Base-by-base conservation (phyloP, 37 sponge, comb jelly and placozoan genomes). In the Dysidea cf. avara region DNA sequence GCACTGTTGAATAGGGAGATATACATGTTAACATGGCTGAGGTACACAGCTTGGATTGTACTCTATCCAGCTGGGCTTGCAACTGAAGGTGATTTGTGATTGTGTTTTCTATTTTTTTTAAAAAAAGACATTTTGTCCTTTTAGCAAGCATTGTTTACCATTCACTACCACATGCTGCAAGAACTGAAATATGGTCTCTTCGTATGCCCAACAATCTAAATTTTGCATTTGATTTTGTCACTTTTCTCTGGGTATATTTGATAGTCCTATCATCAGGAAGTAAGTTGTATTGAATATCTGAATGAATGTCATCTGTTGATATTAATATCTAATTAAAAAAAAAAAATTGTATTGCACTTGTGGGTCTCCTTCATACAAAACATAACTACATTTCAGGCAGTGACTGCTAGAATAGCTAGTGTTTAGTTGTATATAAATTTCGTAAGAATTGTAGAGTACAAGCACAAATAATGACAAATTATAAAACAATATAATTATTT, bases 21-120 rank as follows among this genome's bases (percentile, higher is more conserved):
- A n/a, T 58, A 74, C 2, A 24, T 62, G 16, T 64, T 96, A 49
- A 87, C 87, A 0, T 96, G 97, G 97, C 49, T 92, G 49, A 53
- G 97, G 11, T 96, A 96, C 83, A 81, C 84, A 20, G 90, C 76
- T 0, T 96, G 97, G 97, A 92, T 96, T 20, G 87, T 86, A 25
- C 82, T 96, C 49, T 96, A 96, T 60, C 97, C 97, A 9, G 0
- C 86, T 13, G 97, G 97, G 14, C 70, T 92, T 63, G 64, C 84
- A 20, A 78, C 74, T 74, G 97, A 96, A 89, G 87, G 95, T 90
- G 49, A 32, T 52, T 30, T 0, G 21, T 1, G 7, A 9, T 17
- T 24, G 30, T 18, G 46, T 20, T 2, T 3, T 18, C 55, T 17
- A 11, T 29, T 14, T 18, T n/a, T 64, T 39, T 65, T 7, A 20